A percentile compares a stretch with the other conserved stretches of the same genome.
phyloP scores from a whole-genome alignment of 2,888 invertebrate genomes.

The Nephrocerus scutellatus region DNA sequence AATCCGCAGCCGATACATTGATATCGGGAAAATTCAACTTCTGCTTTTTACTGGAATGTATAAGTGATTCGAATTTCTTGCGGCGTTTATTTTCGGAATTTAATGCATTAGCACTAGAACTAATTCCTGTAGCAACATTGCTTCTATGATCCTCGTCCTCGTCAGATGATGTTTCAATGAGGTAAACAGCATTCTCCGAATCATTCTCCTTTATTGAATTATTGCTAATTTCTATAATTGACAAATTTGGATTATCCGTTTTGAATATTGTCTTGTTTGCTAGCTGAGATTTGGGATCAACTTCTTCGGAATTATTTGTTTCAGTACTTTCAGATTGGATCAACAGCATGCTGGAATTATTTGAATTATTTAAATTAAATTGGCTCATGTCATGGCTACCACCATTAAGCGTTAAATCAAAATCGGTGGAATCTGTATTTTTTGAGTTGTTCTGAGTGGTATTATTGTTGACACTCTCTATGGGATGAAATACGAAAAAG shows the following conservation, averaged over 20 bases:
- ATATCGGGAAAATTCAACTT: constrained; percentile 39
- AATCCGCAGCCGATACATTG: constrained; percentile 35
- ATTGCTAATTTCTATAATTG: constrained; percentile 48
- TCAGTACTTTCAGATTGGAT: constrained; percentile 42
- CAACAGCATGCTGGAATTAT: constrained; percentile 33
- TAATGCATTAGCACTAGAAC: constrained; percentile 10
- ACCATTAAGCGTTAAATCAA: constrained; percentile 30
- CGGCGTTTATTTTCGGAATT: constrained; percentile 35
- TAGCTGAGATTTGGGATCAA: constrained; percentile 45
- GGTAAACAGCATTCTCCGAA: constrained; percentile 36
- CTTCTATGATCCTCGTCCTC: constrained; percentile 25
- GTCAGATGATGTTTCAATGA: constrained; percentile 37
- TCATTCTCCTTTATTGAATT: constrained; percentile 37
- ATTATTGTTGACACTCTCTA: constrained; percentile 37
- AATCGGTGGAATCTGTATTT: constrained; percentile 29
- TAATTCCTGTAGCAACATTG: constrained; percentile 5
- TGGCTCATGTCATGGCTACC: constrained; percentile 21
- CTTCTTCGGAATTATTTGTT: constrained; percentile 43
- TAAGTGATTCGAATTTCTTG: constrained; percentile 35
- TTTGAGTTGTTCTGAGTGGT: constrained; percentile 22
- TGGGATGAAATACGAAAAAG: constrained; percentile 4
- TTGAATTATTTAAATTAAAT: constrained; percentile 20
- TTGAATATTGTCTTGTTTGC: constrained; percentile 48
- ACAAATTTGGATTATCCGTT: constrained; percentile 45
- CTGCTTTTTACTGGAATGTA: constrained; percentile 43